Evolutionary conservation across 2,113 vertebrate species (phyloP), one percentile per base, ranked within the genome.

Genomic region (Ictalurus furcatus): DNA sequence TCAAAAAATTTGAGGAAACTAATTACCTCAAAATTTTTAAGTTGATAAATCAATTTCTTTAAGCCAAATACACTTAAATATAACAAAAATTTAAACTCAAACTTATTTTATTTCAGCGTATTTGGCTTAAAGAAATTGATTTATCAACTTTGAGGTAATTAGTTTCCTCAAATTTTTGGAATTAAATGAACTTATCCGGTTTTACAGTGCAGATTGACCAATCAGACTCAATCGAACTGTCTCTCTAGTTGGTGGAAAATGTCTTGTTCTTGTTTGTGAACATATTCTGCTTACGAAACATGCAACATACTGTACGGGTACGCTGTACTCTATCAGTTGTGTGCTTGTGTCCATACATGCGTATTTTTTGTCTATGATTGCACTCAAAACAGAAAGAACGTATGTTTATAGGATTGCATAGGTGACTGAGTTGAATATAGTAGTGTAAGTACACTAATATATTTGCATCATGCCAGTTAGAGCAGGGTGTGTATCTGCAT

Each of bases 401-500:
- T 37, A 23, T 81, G 61, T 81, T 83, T 88, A n/a, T 28, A 80
- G 56, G 58, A 79, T 30, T 69, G 82, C 12, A 48, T 85, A 82
- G n/a, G 52, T 76, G 69, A 71, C 67, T 34, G 52, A 21, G 61
- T 56, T 69, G 74, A 69, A 65, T n/a, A 82, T 17, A 88, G 40
- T 58, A 30, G 48, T 56, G 61, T 54, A 71, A 59, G 37, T 82
- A 61, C 44, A 21, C 48, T 48, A 37, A 40, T 74, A 71, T 25
- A 74, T 84, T 73, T 84, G 56, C 69, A 61, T 84, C 54, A 54
- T 52, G 81, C 40, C 40, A 54, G 74, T 65, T 85, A 78, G 71
- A 61, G 71, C 71, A 65, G 65, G 30, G 79, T 83, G 79, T 83
- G 65, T 73, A 65, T 87, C 37, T 19, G 16, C 40, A 52, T 65